A percentile compares a stretch with the other conserved stretches of the same genome.
Conservation (phyloP, 2,888 invertebrate species). For the Melieria omissa region DNA sequence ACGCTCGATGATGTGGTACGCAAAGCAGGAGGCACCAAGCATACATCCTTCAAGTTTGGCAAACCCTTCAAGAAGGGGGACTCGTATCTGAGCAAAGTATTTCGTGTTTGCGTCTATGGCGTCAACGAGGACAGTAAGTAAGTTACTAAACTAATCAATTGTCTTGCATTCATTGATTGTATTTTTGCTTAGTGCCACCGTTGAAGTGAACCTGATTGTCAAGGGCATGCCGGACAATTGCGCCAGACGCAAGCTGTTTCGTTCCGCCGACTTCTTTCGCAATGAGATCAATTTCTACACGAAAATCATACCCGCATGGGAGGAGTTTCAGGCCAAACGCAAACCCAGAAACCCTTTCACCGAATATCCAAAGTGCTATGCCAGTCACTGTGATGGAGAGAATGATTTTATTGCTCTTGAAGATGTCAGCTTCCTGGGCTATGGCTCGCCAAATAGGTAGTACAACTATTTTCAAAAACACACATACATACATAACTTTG, state of each 20-base stretch:
- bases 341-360: conserved; percentile 68
- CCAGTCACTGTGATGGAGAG: conserved; percentile 68
- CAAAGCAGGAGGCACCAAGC: conserved; percentile 60
- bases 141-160: conserved; percentile 2
- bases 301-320: conserved; percentile 60
- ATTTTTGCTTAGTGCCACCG: conserved; percentile 44
- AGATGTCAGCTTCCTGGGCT: conserved; percentile 69
- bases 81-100: conserved; percentile 76
- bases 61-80: conserved; percentile 73
- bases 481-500: conserved; percentile 45
- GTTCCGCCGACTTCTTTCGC: conserved; percentile 75
- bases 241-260: conserved; percentile 73
- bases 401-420: conserved; percentile 72
- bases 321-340: conserved; percentile 57
- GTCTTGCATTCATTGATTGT: neutral
- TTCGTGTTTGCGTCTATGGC: conserved; percentile 71
- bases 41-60: conserved; percentile 66
- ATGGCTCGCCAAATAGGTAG: conserved; percentile 65
- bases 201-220: conserved; percentile 71
- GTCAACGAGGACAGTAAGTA: conserved; percentile 53
- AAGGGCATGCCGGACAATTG: conserved; percentile 76
- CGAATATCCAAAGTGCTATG: conserved; percentile 68
- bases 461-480: conserved; percentile 27
- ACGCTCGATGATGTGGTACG: conserved; percentile 65
- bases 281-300: conserved; percentile 78